A percentile compares a stretch with the other conserved stretches of the same genome.
Conservation (phyloP, 2,797 vertebrate genomes). For the Malacoraja senta region DNA sequence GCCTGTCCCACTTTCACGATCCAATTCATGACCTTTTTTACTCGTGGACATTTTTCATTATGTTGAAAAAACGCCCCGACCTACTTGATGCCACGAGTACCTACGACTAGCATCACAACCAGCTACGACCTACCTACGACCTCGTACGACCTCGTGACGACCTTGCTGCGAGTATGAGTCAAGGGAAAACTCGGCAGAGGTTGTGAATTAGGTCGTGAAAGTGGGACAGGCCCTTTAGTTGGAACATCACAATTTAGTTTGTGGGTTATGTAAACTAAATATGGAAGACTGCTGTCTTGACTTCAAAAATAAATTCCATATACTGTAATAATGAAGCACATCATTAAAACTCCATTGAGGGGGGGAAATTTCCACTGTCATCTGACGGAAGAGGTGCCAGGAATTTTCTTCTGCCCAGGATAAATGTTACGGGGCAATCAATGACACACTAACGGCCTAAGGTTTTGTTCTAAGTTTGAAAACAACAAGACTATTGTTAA, state of each 20-base stretch:
- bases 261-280: neutral
- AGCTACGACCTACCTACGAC: too few species aligned
- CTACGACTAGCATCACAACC: too few species aligned
- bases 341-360: neutral
- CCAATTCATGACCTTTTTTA: too few species aligned
- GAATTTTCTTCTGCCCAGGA: neutral
- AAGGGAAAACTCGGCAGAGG: too few species aligned
- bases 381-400: neutral
- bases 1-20: too few species aligned
- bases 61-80: too few species aligned
- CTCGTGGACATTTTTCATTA: too few species aligned
- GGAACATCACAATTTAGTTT: neutral
- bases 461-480: neutral
- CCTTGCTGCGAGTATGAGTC: too few species aligned
- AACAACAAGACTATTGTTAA: neutral
- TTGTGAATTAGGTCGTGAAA: too few species aligned
- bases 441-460: neutral
- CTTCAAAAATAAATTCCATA: neutral
- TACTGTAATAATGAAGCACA: neutral
- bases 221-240: too few species aligned
- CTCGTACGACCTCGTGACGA: too few species aligned
- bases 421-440: neutral
- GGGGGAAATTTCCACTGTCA: neutral
- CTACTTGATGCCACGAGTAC: too few species aligned
- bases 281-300: neutral